phyloP scores from a whole-genome alignment of 2,797 vertebrate genomes.

The Zalophus californianus region DNA sequence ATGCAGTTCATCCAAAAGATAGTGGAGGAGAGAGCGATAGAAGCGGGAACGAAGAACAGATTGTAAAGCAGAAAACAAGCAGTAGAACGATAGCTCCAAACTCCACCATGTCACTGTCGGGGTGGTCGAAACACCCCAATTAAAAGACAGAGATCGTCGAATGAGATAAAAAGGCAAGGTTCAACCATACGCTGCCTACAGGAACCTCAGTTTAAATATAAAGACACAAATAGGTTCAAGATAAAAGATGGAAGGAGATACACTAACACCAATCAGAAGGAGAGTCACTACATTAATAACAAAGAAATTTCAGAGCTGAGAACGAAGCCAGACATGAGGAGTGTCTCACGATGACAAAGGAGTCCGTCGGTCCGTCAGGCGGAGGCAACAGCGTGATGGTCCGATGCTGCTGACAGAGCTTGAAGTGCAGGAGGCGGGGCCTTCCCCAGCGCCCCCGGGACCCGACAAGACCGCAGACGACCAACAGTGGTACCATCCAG shows the following conservation, averaged over 20 bases:
- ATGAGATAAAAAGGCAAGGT: neutral
- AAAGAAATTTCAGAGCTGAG: neutral
- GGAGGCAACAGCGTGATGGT: neutral
- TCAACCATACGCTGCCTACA: neutral
- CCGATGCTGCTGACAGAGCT: neutral
- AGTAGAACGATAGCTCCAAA: neutral
- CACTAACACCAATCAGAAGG: neutral
- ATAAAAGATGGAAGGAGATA: neutral
- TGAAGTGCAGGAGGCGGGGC: neutral
- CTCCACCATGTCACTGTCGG: fast-evolving
- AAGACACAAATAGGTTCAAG: neutral
- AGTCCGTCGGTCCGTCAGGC: too few relatives aligned
- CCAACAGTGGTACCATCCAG: neutral
- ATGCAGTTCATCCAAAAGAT: neutral
- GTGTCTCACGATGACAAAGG: neutral
- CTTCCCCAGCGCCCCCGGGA: neutral
- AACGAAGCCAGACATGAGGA: neutral
- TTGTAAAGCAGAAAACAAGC: too few relatives aligned
- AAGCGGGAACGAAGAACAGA: neutral
- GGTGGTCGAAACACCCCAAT: too few relatives aligned
- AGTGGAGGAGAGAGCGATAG: neutral
- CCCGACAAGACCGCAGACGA: neutral
- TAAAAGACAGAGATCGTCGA: neutral
- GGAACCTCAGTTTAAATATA: neutral
- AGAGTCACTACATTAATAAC: neutral